Evolutionary conservation across 2,888 invertebrate genomes (phyloP).

Genomic region (Aphodius sticticus): DNA sequence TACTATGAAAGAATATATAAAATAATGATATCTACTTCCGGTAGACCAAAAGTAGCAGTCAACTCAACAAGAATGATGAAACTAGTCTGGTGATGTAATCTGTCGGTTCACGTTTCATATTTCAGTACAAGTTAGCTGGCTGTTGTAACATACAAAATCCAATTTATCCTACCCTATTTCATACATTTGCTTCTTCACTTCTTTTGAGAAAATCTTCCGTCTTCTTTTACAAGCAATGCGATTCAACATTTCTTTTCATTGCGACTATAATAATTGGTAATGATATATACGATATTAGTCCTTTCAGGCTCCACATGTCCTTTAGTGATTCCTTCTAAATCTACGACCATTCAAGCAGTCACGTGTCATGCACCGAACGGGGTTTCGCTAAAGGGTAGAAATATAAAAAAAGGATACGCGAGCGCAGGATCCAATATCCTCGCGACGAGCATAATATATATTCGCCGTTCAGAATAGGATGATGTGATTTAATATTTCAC

Average conservation of each 20-base stretch:
- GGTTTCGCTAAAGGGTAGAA: slow-evolving; percentile 11
- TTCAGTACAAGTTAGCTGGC: not conserved
- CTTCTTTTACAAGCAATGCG: not conserved
- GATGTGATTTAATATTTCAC: slow-evolving; percentile 58
- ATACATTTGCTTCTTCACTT: not conserved
- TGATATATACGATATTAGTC: not conserved
- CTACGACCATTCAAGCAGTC: not conserved
- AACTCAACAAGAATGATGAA: too few species aligned
- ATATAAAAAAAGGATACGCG: not conserved
- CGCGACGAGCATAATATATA: slow-evolving; percentile 12
- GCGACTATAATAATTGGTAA: not conserved
- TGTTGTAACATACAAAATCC: not conserved
- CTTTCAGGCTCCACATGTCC: not conserved
- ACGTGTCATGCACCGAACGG: slow-evolving; percentile 13
- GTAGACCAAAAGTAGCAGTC: too few species aligned
- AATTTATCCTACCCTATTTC: not conserved
- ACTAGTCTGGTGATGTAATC: too few species aligned
- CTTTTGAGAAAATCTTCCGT: not conserved
- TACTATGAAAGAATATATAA: too few species aligned
- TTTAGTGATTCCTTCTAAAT: not conserved
- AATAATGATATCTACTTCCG: too few species aligned
- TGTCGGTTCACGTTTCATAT: too few species aligned
- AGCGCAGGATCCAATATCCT: slow-evolving; percentile 13
- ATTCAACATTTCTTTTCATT: not conserved
- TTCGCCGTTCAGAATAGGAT: slow-evolving; percentile 33